Percentiles rank a stretch among this genome's conserved stretches.
phyloP scores from a whole-genome alignment of 2,797 vertebrate genomes.

The Tauraco hartlaubi region DNA sequence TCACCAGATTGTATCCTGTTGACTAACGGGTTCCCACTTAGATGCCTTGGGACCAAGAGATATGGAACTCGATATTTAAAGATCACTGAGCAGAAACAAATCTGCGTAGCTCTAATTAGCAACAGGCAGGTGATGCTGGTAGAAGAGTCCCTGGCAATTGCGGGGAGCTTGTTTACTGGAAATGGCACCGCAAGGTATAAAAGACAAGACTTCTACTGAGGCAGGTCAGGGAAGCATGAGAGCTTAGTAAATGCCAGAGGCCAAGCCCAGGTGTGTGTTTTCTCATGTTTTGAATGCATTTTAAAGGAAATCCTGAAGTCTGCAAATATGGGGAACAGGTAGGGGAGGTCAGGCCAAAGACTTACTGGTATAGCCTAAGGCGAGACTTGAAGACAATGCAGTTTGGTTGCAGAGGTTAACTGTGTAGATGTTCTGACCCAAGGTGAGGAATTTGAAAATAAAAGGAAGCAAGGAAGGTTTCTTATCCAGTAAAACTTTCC shows the following conservation, averaged over 20 bases:
- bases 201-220: not conserved
- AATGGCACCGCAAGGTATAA: not conserved
- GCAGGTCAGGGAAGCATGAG: not conserved
- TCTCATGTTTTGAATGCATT: not conserved
- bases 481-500: not conserved
- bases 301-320: not conserved
- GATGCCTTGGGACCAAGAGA: constrained; percentile 13
- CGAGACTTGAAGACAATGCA: not conserved
- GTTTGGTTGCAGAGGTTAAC: not conserved
- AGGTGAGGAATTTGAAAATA: not conserved
- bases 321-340: not conserved
- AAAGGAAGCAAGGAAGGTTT: not conserved
- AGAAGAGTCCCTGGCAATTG: not conserved
- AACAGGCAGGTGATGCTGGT: not conserved
- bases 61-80: constrained; percentile 33
- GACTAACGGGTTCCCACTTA: constrained; percentile 11
- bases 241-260: not conserved
- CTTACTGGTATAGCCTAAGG: not conserved
- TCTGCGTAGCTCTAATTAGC: constrained; percentile 10
- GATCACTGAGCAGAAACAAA: constrained; percentile 11
- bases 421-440: not conserved
- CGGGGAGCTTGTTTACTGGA: not conserved
- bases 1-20: constrained; percentile 30
- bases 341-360: not conserved
- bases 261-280: not conserved